phyloP scores from a whole-genome alignment of 2,113 vertebrate species.

The Hucho hucho region DNA sequence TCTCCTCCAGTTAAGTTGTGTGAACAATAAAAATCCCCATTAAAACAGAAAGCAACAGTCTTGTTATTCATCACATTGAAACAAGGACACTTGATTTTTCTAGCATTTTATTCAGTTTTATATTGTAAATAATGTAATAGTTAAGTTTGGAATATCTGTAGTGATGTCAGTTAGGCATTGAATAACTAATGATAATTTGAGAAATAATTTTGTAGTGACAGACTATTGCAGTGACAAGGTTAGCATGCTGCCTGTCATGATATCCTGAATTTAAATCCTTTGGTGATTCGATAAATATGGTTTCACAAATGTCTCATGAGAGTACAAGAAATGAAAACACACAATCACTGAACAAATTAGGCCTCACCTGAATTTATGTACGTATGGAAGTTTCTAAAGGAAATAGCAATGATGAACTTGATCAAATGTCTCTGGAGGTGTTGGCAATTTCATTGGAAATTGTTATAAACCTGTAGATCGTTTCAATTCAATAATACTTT shows the following conservation, averaged over 20 bases:
- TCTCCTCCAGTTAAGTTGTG: too few species aligned
- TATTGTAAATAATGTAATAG: background rate
- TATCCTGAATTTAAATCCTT: constrained; percentile 15
- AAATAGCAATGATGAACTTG: too few species aligned
- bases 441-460: too few species aligned
- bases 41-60: background rate
- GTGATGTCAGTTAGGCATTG: background rate
- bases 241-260: constrained; percentile 7
- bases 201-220: background rate
- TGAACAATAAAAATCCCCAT: constrained; percentile 1
- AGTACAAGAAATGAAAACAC: background rate
- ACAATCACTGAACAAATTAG: constrained; percentile 14
- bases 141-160: constrained; percentile 3
- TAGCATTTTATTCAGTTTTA: constrained; percentile 32
- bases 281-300: constrained; percentile 23
- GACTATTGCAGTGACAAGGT: constrained; percentile 14
- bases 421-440: too few species aligned
- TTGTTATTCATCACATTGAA: constrained; percentile 45
- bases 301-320: background rate
- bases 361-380: too few species aligned
- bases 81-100: constrained; percentile 72
- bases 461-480: too few species aligned
- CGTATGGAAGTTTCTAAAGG: too few species aligned
- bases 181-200: background rate
- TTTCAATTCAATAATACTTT: too few species aligned